These are phyloP conservation scores for Phalacrocorax carbo DNA, from an alignment of 2,113 vertebrate genomes.

Conservation along the genomic window DNA sequence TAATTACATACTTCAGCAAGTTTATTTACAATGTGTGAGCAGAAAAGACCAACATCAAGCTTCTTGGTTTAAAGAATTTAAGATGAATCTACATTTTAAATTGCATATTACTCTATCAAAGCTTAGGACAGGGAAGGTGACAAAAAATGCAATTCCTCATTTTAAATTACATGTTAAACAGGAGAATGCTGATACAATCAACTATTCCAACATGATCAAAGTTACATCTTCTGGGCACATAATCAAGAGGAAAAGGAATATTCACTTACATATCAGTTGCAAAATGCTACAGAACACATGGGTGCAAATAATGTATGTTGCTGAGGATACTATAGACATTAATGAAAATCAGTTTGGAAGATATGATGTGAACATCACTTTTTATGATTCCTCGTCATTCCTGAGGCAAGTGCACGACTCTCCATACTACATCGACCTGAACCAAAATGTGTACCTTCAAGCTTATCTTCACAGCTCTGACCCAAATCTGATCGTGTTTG, in stretches of 20 bases:
- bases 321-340: not conserved
- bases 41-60: not conserved
- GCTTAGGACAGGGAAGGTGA: fast-evolving
- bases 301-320: constrained; percentile 64
- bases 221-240: not conserved
- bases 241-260: constrained; percentile 64
- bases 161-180: not conserved
- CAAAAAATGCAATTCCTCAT: not conserved
- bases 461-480: constrained; percentile 59
- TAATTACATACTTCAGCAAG: not conserved
- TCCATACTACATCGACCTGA: constrained; percentile 68
- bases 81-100: not conserved
- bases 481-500: constrained; percentile 55
- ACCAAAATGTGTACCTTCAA: constrained; percentile 72
- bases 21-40: not conserved
- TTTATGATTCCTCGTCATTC: constrained; percentile 68
- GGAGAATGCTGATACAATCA: constrained; percentile 71
- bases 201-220: constrained; percentile 70
- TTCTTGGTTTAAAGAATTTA: not conserved
- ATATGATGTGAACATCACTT: constrained; percentile 64
- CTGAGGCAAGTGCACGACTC: constrained; percentile 1
- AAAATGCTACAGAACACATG: constrained; percentile 70
- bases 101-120: not conserved
- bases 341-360: constrained; percentile 58
- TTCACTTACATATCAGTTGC: constrained; percentile 66